A percentile compares a stretch with the other conserved stretches of the same genome.
phyloP scores from a whole-genome alignment of 2,797 vertebrate species.

The Rhinoraja longicauda region DNA sequence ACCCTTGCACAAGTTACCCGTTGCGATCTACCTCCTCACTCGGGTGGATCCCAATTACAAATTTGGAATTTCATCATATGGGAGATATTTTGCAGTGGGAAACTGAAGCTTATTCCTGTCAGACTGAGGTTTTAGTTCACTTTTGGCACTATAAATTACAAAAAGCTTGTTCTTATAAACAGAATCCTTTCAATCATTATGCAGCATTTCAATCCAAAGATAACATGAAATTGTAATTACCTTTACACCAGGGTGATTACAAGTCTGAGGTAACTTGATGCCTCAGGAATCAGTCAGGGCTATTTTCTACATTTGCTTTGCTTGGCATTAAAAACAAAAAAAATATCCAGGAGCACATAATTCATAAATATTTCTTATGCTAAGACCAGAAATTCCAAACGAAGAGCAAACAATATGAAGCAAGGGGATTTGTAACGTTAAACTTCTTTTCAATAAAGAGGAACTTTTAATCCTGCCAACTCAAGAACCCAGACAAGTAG shows the following conservation, averaged over 20 bases:
- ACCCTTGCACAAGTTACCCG: not conserved
- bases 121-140: not conserved
- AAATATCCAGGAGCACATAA: not conserved
- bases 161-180: not conserved
- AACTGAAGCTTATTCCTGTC: not conserved
- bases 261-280: not conserved
- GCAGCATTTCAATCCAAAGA: constrained; percentile 1
- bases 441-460: not conserved
- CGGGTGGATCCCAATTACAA: not conserved
- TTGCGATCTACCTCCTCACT: not conserved
- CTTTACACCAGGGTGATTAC: not conserved
- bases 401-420: not conserved
- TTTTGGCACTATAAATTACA: not conserved
- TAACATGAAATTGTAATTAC: no score
- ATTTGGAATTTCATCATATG: not conserved
- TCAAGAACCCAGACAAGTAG: not conserved
- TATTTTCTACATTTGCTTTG: not conserved
- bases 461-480: not conserved
- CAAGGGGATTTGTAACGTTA: not conserved
- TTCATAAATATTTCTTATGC: not conserved
- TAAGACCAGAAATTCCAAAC: not conserved
- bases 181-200: not conserved
- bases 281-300: not conserved
- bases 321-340: not conserved
- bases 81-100: not conserved